A percentile compares a stretch with the other conserved stretches of the same genome.
These are phyloP conservation scores for Lepidochrysops patricia DNA, from an alignment of 2,888 invertebrate genomes.

Conservation along the genomic window DNA sequence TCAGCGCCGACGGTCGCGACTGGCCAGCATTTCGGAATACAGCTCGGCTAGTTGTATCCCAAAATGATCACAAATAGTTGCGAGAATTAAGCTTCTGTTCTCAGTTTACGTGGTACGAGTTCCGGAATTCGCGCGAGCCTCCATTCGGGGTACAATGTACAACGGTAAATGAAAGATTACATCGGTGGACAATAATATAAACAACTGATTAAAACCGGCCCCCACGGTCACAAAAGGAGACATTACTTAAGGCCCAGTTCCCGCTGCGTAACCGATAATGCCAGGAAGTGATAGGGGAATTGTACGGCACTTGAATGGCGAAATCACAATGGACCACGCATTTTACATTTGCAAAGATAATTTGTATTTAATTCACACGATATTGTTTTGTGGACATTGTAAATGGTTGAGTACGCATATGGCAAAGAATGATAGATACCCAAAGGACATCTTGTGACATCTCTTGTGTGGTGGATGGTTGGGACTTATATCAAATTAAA, in stretches of 20 bases:
- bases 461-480: too few relatives aligned
- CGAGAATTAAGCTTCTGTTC: background rate
- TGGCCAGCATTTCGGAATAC: too few relatives aligned
- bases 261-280: constrained; percentile 56
- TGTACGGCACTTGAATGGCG: constrained; percentile 40
- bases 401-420: background rate
- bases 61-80: background rate
- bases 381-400: background rate
- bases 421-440: too few relatives aligned
- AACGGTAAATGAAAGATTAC: constrained; percentile 67
- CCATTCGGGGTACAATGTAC: constrained; percentile 53
- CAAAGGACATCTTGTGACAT: too few relatives aligned
- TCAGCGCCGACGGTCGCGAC: too few relatives aligned
- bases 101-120: background rate
- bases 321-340: constrained; percentile 18
- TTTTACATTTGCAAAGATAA: constrained; percentile 12
- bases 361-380: constrained; percentile 5
- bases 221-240: constrained; percentile 66
- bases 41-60: too few relatives aligned
- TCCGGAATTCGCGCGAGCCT: constrained; percentile 29
- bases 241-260: constrained; percentile 60
- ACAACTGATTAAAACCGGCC: constrained; percentile 63
- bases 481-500: too few relatives aligned
- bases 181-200: constrained; percentile 69
- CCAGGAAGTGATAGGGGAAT: constrained; percentile 64